Evolutionary conservation across 1,140 invertebrate species (phyloP), one percentile per base, ranked within the genome.

Genomic region (Drosophila arizonae): DNA sequence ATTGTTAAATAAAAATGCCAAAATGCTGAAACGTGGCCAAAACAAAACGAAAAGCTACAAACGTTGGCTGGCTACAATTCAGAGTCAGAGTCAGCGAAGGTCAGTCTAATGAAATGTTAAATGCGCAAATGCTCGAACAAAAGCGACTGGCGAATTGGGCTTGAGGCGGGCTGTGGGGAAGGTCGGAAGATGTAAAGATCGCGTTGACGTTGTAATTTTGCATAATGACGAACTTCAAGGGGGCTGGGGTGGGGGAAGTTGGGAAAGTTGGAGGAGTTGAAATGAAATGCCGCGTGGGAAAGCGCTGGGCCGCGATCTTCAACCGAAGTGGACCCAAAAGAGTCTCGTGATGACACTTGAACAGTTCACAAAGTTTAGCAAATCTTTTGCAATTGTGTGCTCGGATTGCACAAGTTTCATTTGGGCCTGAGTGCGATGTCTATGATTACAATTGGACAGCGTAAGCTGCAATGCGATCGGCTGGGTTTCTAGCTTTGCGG

Each of bases 151-250:
- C 9, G 4, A 58, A 51, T 4, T 28, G 28, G 24, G 41, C 13
- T 10, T 33, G 10, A 63, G 55, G 36, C 36, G 11, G 11, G 13
- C 15, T 46, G 15, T 48, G 33, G 33, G 65, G 21, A 21, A 43
- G 56, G 41, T 50, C n/a, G 45, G 62, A 11, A 39, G 36, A 39
- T 17, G 54, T 65, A 62, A 77, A 80, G 60, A 66, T 76, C 67
- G 56, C 67, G 72, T 88, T 88, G 79, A 87, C 79, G 76, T 77
- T 68, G 72, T 82, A 86, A 87, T 86, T 87, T 86, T 73, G 63
- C 65, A 76, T 79, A 76, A 87, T 79, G 77, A 79, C 72, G 50
- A 60, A 50, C 43, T 36, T 43, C 21, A 6, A 17, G 36, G 36
- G 36, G 13, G 26, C 3, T 66, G 39, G 21, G 21, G 1, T 2